phyloP scores from a whole-genome alignment of 2,888 invertebrate genomes.

The Kuschelorhynchus macadamiae region DNA sequence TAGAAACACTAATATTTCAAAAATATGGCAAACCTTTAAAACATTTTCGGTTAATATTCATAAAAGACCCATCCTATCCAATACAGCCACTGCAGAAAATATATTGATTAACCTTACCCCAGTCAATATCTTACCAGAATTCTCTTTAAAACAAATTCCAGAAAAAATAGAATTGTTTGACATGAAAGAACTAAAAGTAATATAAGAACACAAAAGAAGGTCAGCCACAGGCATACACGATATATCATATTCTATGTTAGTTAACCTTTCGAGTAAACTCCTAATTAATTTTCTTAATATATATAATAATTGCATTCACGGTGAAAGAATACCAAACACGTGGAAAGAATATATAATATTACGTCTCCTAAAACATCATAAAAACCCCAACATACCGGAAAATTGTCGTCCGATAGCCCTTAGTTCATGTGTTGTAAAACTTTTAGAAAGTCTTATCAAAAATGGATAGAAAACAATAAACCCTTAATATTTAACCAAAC shows the following conservation, averaged over 20 bases:
- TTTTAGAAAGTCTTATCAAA: background rate
- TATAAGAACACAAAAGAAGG: background rate
- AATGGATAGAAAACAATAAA: conserved; percentile 5
- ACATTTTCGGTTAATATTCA: background rate
- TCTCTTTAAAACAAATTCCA: background rate
- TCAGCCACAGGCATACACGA: conserved; percentile 5
- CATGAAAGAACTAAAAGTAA: background rate
- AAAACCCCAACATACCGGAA: background rate
- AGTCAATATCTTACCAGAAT: background rate
- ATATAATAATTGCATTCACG: background rate
- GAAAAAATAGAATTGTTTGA: background rate
- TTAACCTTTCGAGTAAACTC: no score
- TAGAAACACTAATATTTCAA: background rate
- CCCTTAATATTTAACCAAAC: background rate
- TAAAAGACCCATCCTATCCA: background rate
- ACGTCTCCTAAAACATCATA: background rate
- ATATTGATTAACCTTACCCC: background rate
- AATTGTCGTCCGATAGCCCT: conserved; percentile 2
- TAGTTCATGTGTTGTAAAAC: conserved; percentile 10
- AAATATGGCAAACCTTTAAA: background rate
- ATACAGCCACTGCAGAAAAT: background rate
- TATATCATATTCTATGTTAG: conserved; percentile 1
- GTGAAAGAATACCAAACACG: background rate
- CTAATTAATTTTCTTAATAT: conserved; percentile 1
- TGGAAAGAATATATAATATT: no score